phyloP scores from a whole-genome alignment of 2,113 vertebrate species.

The Irena cyanogastra region DNA sequence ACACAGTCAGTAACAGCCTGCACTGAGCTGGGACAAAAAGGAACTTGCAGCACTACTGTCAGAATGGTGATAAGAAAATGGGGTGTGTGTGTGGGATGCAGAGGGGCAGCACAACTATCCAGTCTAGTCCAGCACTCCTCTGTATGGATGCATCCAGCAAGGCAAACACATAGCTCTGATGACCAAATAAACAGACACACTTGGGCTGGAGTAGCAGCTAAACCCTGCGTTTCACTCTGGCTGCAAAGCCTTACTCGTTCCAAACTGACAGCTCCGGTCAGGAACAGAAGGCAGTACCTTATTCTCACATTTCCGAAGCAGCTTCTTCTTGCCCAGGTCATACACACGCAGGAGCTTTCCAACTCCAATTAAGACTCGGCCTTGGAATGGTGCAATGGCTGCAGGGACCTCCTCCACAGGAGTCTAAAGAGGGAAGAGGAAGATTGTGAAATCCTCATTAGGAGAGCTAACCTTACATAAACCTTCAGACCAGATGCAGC shows the following conservation, averaged over 20 bases:
- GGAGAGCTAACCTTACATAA: background rate
- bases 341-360: constrained; percentile 95
- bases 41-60: background rate
- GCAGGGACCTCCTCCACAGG: constrained; percentile 94
- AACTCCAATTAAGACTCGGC: constrained; percentile 88
- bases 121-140: background rate
- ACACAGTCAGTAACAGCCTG: accelerated
- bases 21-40: background rate
- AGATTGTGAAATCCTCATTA: background rate
- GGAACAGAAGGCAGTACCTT: constrained; percentile 76
- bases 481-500: background rate
- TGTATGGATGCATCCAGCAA: accelerated
- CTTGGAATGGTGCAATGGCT: constrained; percentile 94
- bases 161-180: background rate
- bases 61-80: accelerated
- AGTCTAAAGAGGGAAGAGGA: constrained; percentile 72
- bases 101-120: background rate
- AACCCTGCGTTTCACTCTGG: background rate
- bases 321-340: constrained; percentile 95
- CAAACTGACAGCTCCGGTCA: background rate
- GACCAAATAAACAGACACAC: background rate
- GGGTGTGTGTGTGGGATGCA: accelerated
- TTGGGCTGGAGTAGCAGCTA: background rate
- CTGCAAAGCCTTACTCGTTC: background rate
- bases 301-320: constrained; percentile 96